These are phyloP conservation scores for Origma solitaria DNA, from an alignment of 2,113 vertebrate species.

Conservation along the genomic window DNA sequence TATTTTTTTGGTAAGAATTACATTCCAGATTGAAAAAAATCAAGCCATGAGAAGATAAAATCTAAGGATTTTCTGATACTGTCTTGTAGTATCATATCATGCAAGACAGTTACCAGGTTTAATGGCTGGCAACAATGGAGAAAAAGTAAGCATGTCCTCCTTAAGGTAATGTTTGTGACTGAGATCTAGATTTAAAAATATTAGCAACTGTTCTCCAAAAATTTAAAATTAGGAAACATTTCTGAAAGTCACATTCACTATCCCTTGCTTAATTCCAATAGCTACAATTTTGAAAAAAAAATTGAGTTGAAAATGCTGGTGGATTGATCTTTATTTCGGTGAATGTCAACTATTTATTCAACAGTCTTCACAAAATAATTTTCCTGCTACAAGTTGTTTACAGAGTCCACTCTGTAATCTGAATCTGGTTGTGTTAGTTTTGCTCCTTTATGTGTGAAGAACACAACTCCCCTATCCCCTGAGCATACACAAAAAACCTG, in stretches of 20 bases:
- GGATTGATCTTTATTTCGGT: background rate
- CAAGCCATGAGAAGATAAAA: background rate
- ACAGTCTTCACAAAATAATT: background rate
- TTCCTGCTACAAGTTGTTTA: background rate
- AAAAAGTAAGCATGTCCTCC: background rate
- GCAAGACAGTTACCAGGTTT: background rate
- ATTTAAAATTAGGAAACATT: background rate
- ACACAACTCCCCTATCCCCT: background rate
- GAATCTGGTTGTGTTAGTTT: background rate
- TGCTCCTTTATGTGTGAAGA: background rate
- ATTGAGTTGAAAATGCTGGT: background rate
- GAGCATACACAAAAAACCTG: background rate
- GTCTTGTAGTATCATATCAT: background rate
- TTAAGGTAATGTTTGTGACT: background rate
- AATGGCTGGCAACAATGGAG: background rate
- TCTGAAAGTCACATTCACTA: background rate
- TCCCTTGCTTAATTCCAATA: background rate
- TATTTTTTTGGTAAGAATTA: background rate
- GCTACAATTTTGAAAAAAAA: background rate
- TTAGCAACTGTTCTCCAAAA: background rate
- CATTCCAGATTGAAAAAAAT: background rate
- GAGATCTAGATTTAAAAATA: background rate
- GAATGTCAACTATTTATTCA: background rate
- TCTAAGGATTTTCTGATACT: background rate
- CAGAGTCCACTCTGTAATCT: background rate